Evolutionary conservation across 1,140 invertebrate species (phyloP), one percentile per base, ranked within the genome.

Genomic region (Drosophila micromelanica): DNA sequence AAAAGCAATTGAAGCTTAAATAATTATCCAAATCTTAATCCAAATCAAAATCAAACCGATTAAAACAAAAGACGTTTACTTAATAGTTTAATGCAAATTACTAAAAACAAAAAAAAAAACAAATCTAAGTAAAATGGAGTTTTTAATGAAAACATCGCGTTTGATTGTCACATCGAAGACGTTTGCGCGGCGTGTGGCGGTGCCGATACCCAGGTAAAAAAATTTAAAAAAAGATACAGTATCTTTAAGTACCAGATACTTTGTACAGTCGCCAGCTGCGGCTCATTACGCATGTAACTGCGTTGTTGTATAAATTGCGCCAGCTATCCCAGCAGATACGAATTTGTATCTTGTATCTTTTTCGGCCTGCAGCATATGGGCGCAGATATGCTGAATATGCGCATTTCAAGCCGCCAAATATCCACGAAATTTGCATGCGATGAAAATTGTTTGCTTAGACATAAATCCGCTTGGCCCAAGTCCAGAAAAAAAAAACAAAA

Each of bases 91-190:
- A 27, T 32, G 11, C 32, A 27, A 63, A 12, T 11, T 62, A n/a
- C 32, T 43, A 38, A 59, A 71, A 17, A 32, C 15, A 8, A 17
- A 52, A 40, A 13, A n/a, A 15, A 30, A 35, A 15, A 42, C 5
- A 54, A 64, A 43, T 20, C 57, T 5, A 23, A 35, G 37, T 57
- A 81, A 74, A 73, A 91, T 91, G 90, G 90, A 91, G 72, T 91
- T 91, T 71, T 70, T 91, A 78, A 85, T 91, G 68, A 91, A 91
- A 91, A 91, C 90, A 60, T 91, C 90, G 68, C 87, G 90, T 49
- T 65, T 91, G 63, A 91, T 91, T 78, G 79, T 91, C 69, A 79
- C 73, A 55, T 78, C 84, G 62, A 89, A 91, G 73, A 91, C 87
- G 72, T 90, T 90, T 52, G 78, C 90, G 37, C 70, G 90, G 40